These are phyloP conservation scores for Psephotus haematonotus DNA, from an alignment of 2,113 vertebrate genomes.

Conservation along the genomic window DNA sequence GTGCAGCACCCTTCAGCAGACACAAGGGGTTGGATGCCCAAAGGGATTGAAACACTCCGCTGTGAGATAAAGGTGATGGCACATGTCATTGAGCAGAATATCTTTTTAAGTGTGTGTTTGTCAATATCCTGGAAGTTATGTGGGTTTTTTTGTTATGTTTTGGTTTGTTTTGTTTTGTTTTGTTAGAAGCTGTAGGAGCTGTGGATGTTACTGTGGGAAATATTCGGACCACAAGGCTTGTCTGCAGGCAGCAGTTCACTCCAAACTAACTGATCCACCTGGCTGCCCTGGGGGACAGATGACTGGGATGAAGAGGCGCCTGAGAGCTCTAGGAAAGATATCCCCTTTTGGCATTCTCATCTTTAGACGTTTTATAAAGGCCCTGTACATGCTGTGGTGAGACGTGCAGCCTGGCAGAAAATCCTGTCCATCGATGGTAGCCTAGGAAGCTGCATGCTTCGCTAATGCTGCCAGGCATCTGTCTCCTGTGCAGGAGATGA, in stretches of 20 bases:
- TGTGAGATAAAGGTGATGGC: not conserved
- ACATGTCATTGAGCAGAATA: not conserved
- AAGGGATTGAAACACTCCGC: not conserved
- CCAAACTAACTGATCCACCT: not conserved
- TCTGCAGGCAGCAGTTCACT: not conserved
- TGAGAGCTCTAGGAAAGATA: not conserved
- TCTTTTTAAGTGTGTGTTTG: not conserved
- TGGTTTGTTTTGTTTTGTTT: not conserved
- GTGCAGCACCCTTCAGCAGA: not conserved
- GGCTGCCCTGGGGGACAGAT: not conserved
- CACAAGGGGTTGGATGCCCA: not conserved
- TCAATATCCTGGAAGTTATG: not conserved
- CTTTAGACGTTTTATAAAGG: not conserved
- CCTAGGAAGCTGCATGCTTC: not conserved
- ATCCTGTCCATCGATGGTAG: too few species aligned
- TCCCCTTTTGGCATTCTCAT: not conserved
- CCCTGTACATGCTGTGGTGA: not conserved
- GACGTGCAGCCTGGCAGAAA: not conserved
- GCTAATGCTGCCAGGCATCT: not conserved
- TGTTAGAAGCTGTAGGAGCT: not conserved
- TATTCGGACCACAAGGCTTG: fast-evolving
- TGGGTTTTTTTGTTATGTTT: not conserved
- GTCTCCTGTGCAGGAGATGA: not conserved
- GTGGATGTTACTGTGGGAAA: not conserved
- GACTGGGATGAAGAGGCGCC: not conserved